Percentiles rank a stretch among this genome's conserved stretches.
phyloP scores from a whole-genome alignment of 2,113 vertebrate species.

The Zapornia atra region DNA sequence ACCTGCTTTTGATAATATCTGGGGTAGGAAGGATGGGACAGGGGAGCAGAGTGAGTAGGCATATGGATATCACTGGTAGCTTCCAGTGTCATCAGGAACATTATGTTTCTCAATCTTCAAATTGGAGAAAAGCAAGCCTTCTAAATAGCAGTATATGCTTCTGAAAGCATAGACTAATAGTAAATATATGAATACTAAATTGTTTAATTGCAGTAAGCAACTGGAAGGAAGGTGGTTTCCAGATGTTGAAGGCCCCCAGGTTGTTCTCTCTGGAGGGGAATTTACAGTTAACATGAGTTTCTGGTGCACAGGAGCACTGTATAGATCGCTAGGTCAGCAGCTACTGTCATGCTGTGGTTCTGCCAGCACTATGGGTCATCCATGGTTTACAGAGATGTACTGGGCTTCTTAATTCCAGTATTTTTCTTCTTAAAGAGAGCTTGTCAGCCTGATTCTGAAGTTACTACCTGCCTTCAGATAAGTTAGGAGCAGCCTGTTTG shows the following conservation, averaged over 20 bases:
- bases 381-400: neutral
- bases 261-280: neutral
- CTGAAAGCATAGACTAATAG: neutral
- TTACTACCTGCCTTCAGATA: neutral
- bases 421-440: neutral
- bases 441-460: neutral
- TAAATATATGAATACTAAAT: neutral
- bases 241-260: neutral
- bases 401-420: neutral
- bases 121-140: neutral
- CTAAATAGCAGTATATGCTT: neutral
- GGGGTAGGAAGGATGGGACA: neutral
- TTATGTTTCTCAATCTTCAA: neutral
- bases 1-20: neutral
- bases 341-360: neutral
- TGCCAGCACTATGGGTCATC: neutral
- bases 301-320: neutral
- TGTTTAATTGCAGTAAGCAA: neutral
- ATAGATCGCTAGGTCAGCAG: neutral
- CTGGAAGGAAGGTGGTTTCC: neutral
- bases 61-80: neutral
- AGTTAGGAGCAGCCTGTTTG: neutral
- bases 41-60: neutral
- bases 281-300: neutral
- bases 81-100: neutral